Conservation (phyloP, 2,113 vertebrate genomes). For the Ardeotis arabs region DNA sequence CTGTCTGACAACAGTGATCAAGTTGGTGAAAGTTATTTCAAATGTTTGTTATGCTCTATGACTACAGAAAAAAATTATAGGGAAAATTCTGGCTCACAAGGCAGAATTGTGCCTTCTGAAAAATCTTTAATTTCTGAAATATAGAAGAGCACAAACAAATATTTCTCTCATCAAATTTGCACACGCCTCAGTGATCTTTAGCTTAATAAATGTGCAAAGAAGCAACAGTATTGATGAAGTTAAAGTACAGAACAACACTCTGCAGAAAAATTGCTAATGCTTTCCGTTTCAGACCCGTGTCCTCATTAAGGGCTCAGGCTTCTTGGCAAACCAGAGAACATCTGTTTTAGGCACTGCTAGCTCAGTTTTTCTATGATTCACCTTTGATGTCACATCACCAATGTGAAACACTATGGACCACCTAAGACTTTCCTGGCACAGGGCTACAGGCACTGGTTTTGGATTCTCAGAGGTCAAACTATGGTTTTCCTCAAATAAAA, state of each 20-base stretch:
- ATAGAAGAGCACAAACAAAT: constrained; percentile 13
- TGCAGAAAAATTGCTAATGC: constrained; percentile 3
- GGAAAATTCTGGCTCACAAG: constrained; percentile 29
- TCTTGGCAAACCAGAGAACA: constrained; percentile 30
- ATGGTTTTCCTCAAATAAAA: background rate
- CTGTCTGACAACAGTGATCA: constrained; percentile 26
- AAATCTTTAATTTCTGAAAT: constrained; percentile 35
- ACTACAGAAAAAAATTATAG: constrained; percentile 33
- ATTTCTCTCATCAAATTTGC: constrained; percentile 27
- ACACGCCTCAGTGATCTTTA: constrained; percentile 17
- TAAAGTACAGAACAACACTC: constrained; percentile 13
- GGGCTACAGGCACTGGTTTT: background rate
- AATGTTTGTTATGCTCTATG: background rate
- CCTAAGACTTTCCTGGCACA: background rate
- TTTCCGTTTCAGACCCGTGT: constrained; percentile 25
- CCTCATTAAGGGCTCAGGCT: constrained; percentile 23
- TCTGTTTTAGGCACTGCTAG: constrained; percentile 21
- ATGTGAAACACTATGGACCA: background rate
- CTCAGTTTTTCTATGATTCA: constrained; percentile 36
- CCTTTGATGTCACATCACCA: background rate
- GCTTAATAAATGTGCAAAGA: constrained; percentile 18
- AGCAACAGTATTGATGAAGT: background rate
- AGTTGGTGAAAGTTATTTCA: constrained; percentile 40
- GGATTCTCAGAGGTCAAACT: background rate
- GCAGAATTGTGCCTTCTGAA: constrained; percentile 30